Conservation (phyloP, 2,113 vertebrate species). For the Festucalex cinctus region DNA sequence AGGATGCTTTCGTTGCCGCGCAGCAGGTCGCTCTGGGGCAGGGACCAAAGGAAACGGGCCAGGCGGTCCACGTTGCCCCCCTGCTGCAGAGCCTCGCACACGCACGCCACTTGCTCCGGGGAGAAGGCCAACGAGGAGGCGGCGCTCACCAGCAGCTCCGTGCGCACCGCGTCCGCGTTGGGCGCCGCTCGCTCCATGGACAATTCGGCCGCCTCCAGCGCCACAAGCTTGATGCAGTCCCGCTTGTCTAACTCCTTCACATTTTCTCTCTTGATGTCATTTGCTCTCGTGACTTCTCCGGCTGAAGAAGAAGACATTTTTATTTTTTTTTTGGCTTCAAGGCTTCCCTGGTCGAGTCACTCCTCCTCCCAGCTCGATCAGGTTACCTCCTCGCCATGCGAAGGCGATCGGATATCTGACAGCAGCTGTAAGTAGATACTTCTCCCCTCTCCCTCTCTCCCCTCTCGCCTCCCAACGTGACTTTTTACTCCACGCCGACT, state of each 20-base stretch:
- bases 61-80: conserved; percentile 97
- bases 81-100: conserved; percentile 98
- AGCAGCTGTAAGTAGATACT: conserved; percentile 86
- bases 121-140: conserved; percentile 90
- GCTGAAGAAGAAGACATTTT: conserved; percentile 92
- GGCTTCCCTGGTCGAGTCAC: conserved; percentile 82
- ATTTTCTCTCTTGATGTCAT: conserved; percentile 95
- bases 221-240: conserved; percentile 77
- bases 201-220: conserved; percentile 80
- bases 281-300: conserved; percentile 84
- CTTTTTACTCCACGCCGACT: conserved; percentile 75
- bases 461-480: conserved; percentile 65
- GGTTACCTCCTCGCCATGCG: conserved; percentile 94
- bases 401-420: conserved; percentile 89
- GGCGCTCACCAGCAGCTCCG: conserved; percentile 84
- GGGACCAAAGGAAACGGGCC: conserved; percentile 95
- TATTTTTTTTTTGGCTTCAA: conserved; percentile 65
- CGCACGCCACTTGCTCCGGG: conserved; percentile 97
- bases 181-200: conserved; percentile 81
- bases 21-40: conserved; percentile 94
- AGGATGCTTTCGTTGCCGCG: conserved; percentile 98
- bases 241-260: conserved; percentile 83
- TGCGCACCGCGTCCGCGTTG: conserved; percentile 79
- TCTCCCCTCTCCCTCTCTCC: conserved; percentile 58
- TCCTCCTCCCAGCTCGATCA: conserved; percentile 90